Base-by-base conservation (phyloP, 2,797 vertebrate genomes). In the Crax fasciolata region DNA sequence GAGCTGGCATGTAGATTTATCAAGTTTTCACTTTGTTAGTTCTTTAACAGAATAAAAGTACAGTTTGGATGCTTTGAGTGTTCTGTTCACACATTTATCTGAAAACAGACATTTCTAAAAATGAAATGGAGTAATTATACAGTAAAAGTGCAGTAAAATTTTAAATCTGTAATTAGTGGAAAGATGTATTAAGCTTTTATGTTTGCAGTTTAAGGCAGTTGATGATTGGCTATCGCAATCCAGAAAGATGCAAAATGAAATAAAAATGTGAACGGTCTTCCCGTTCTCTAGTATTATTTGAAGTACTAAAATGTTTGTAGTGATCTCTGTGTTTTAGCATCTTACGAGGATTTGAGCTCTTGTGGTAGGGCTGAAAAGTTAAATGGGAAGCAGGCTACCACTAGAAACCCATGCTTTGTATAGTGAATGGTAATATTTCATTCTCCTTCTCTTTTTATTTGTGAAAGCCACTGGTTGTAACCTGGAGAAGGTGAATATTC, bases 401-500 rank as follows among this genome's bases (percentile, higher is more conserved):
- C n/a, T 10, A 13, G 67, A 70, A 82, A 28, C 10, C 59, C 10
- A 1, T 44, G 54, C 46, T 52, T 11, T 23, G 24, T 23, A 3
- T 13, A 10, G 15, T 3, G 23, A 57, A 20, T 24, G 30, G 23
- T 82, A 13, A 76, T 5, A 1, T 48, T 43, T 5, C 11, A 1
- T 43, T 66, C 67, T 10, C 8, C 46, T 94, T 90, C 44, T 72
- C 38, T 81, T 93, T 80, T 90, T 81, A 0, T 97, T 44, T 96
- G 27, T 93, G 91, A 98, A 98, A 63, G 95, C 97, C 74, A 97
- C 97, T 28, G 97, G 97, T 70, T 98, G 98, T 96, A 98, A 97
- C 92, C 95, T 98, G 89, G 99, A 99, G 89, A 98, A 98, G 92
- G 98, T 98, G 61, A 98, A 97, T 93, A 97, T 98, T 89, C 97